Conservation (phyloP, 2,113 vertebrate genomes). For the Siniperca knerii region DNA sequence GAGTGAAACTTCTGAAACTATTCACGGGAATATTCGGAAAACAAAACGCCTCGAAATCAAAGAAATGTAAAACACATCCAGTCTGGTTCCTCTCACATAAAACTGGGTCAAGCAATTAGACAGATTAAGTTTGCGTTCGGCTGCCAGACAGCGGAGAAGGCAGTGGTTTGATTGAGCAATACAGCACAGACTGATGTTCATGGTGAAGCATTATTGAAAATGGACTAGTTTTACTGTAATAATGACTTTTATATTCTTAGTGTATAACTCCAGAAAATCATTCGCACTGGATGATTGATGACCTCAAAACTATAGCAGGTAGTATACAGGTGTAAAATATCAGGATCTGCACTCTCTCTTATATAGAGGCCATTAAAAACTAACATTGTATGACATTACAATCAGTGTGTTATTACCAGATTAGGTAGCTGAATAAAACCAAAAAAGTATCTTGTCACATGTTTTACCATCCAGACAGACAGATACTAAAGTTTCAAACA, state of each 20-base stretch:
- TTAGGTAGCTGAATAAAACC: background rate
- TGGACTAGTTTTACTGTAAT: no score
- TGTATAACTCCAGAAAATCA: background rate
- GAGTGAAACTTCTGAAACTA: background rate
- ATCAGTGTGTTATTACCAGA: no score
- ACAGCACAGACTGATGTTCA: background rate
- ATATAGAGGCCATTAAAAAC: background rate
- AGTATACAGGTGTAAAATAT: no score
- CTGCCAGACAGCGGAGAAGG: background rate
- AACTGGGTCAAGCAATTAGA: conserved; percentile 36
- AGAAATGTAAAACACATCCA: conserved; percentile 11
- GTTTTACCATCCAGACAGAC: background rate
- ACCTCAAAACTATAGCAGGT: background rate
- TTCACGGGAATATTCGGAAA: background rate
- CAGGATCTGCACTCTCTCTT: background rate
- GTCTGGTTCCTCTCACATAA: conserved; percentile 5
- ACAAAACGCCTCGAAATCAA: conserved; percentile 12
- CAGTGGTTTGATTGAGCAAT: conserved; percentile 30
- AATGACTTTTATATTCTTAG: no score
- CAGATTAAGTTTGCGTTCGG: background rate
- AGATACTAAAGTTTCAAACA: background rate
- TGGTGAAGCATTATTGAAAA: background rate
- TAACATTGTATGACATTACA: background rate
- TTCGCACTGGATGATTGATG: background rate
- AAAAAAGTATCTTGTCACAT: background rate